These are phyloP conservation scores for Pteropus alecto DNA, from an alignment of 2,113 vertebrate species.

Conservation along the genomic window DNA sequence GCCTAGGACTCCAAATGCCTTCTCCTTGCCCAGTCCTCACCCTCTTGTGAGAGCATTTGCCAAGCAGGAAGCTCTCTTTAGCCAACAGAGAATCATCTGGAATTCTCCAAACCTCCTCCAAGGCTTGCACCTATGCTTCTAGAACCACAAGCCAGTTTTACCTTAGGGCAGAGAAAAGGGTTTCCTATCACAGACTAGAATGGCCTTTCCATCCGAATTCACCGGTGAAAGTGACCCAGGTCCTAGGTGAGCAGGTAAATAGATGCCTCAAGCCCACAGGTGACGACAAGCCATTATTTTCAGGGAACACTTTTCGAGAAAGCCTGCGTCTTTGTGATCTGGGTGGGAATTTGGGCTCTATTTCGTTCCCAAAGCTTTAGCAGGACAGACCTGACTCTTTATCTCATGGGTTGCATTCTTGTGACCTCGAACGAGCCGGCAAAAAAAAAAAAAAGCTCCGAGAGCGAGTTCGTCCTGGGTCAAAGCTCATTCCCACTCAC, in stretches of 20 bases:
- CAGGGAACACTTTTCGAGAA: not conserved
- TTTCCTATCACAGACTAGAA: rapidly evolving
- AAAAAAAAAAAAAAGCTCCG: rapidly evolving
- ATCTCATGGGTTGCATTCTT: not conserved
- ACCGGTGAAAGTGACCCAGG: not conserved
- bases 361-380: not conserved
- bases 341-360: not conserved
- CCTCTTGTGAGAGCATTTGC: not conserved
- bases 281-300: not conserved
- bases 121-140: rapidly evolving
- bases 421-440: not conserved
- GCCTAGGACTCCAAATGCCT: not conserved
- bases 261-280: not conserved
- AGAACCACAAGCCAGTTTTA: not conserved
- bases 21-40: not conserved
- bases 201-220: not conserved
- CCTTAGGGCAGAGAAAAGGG: not conserved
- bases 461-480: rapidly evolving
- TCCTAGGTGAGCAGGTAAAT: rapidly evolving
- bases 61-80: not conserved
- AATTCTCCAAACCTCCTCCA: not conserved
- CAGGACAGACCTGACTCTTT: not conserved
- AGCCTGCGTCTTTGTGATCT: not conserved
- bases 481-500: not conserved
- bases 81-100: not conserved